A percentile compares a stretch with the other conserved stretches of the same genome.
These are phyloP conservation scores for Lontra canadensis DNA, from an alignment of 2,113 vertebrate species.

Conservation along the genomic window DNA sequence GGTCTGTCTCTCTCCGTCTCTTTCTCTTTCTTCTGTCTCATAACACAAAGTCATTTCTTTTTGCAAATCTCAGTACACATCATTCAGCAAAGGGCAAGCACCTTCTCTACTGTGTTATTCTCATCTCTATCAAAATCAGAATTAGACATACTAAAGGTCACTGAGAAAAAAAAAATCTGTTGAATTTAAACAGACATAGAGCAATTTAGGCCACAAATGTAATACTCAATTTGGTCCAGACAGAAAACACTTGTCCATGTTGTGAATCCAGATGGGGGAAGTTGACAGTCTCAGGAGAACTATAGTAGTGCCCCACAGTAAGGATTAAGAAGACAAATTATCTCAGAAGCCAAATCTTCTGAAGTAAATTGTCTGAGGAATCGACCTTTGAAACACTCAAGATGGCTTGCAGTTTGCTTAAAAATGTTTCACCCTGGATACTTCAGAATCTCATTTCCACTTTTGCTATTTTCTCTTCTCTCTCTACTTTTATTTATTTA, in stretches of 20 bases:
- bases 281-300: slow-evolving; percentile 35
- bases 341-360: slow-evolving; percentile 61
- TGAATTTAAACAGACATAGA: slow-evolving; percentile 67
- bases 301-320: background rate
- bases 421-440: slow-evolving; percentile 41
- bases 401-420: slow-evolving; percentile 43
- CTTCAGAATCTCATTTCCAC: slow-evolving; percentile 59
- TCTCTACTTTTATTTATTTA: background rate
- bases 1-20: no score
- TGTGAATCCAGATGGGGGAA: slow-evolving; percentile 57
- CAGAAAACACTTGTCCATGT: slow-evolving; percentile 68
- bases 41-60: background rate
- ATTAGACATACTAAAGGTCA: slow-evolving; percentile 47
- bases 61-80: background rate
- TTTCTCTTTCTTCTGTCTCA: background rate
- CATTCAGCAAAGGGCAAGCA: slow-evolving; percentile 14
- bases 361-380: slow-evolving; percentile 65
- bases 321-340: slow-evolving; percentile 68
- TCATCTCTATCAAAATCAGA: slow-evolving; percentile 47
- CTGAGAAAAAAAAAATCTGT: slow-evolving; percentile 43
- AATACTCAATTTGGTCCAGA: slow-evolving; percentile 68
- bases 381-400: slow-evolving; percentile 59
- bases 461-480: background rate
- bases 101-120: slow-evolving; percentile 28
- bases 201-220: slow-evolving; percentile 41